phyloP scores from a whole-genome alignment of 1,140 invertebrate genomes.

The Linepithema humile region DNA sequence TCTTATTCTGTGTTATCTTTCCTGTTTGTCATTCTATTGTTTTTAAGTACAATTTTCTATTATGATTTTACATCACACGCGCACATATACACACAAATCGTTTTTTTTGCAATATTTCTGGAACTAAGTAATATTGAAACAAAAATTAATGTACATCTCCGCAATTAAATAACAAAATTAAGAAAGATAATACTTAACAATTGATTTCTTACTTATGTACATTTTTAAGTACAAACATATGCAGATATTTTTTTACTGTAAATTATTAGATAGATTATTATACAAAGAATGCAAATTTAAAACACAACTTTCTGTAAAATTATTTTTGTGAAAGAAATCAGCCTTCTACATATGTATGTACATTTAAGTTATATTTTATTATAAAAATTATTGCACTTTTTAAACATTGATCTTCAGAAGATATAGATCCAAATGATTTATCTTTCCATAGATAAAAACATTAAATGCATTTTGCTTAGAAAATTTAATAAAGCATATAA shows the following conservation, averaged over 20 bases:
- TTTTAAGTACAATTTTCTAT: conserved; percentile 60
- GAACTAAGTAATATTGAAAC: background rate
- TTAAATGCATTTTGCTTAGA: conserved; percentile 11
- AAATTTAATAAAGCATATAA: conserved; percentile 56
- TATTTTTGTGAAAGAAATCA: conserved; percentile 27
- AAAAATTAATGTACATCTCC: conserved; percentile 11
- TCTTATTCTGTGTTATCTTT: conserved; percentile 9
- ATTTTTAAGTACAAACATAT: background rate
- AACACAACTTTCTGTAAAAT: conserved; percentile 7
- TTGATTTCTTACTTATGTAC: conserved; percentile 16
- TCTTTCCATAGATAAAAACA: conserved; percentile 22
- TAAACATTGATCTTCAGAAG: background rate
- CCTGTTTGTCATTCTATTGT: conserved; percentile 25
- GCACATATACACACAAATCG: conserved; percentile 8
- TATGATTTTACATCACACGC: background rate
- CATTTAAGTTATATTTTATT: conserved; percentile 16
- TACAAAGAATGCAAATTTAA: conserved; percentile 23
- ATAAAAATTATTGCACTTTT: conserved; percentile 51
- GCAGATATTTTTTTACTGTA: conserved; percentile 18
- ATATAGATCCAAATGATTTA: conserved; percentile 34
- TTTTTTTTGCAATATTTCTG: conserved; percentile 6
- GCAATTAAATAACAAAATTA: conserved; percentile 1
- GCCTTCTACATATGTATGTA: conserved; percentile 29
- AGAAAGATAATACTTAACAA: conserved; percentile 1
- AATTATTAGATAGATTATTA: conserved; percentile 13